Evolutionary conservation across 2,113 vertebrate genomes (phyloP).

Genomic region (Dromas ardeola): DNA sequence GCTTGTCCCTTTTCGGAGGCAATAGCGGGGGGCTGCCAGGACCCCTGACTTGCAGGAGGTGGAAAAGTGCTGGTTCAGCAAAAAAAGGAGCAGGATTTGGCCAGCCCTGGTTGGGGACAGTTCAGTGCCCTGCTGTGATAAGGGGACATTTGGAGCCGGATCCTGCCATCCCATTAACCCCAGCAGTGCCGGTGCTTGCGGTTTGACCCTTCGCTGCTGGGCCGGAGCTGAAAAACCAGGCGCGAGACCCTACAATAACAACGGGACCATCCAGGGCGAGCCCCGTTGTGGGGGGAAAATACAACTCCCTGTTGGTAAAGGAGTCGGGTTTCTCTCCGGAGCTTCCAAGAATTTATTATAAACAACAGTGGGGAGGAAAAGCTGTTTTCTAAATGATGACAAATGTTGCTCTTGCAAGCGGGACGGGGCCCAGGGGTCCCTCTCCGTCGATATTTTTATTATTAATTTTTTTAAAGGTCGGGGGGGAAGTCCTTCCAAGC

Average conservation of each 20-base stretch:
- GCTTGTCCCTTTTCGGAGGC: not conserved
- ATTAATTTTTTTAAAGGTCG: not conserved
- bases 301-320: not conserved
- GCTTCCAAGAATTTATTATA: conserved; percentile 13
- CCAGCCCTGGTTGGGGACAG: not conserved
- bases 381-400: not conserved
- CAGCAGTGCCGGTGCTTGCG: fast-evolving
- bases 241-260: not conserved
- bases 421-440: not conserved
- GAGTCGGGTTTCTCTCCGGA: not conserved
- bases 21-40: not conserved
- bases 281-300: not conserved
- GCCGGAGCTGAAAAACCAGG: not conserved
- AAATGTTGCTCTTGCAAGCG: not conserved
- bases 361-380: not conserved
- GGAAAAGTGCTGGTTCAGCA: not conserved
- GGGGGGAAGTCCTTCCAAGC: not conserved
- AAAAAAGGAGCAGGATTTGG: not conserved
- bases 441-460: not conserved
- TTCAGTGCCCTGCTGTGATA: not conserved
- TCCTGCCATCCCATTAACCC: not conserved
- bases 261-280: not conserved
- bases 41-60: not conserved
- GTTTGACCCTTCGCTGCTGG: not conserved
- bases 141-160: not conserved